Base-by-base conservation (phyloP, 2,113 vertebrate species). In the Labeo rohita region DNA sequence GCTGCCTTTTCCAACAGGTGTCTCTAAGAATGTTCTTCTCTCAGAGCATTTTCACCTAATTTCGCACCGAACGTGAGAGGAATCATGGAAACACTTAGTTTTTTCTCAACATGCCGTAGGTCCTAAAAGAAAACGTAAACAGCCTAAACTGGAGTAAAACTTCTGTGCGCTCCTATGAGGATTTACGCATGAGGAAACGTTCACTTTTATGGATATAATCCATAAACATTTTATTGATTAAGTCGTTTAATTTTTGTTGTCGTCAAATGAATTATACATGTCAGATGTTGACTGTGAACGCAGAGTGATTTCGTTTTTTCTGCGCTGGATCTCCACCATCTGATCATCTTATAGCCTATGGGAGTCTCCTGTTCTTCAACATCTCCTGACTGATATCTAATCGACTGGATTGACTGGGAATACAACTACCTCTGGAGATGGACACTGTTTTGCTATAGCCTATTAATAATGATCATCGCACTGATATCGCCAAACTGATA, bases 401-500 rank as follows among this genome's bases (percentile, higher is more conserved):
- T 16, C 61, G 56, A 47, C 3, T n/a, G 18, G 45, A 15, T 10
- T 49, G 21, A 28, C 45, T 47, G 13, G 78, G 78, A 47, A 28
- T 28, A 47, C 11, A 43, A n/a, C 36, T 36, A 49, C 13, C 61
- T 6, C 6, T 65, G 28, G 43, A 81, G 59, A 28, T 13, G 12
- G 23, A 65, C 43, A 34, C 79, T 18, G 79, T 82, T 82, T 70
- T 39, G 10, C 0, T n/a, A 34, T 82, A 28, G 28, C 28, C 28
- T 28, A 52, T 54, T 52, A 52, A 82, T 68, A 70, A 82, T 82
- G 80, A 70, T 1, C 9, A 39, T 70, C 45, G 49, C 28, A 4
- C 52, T 52, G 47, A 82, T 23, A 70, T 82, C 23, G 15, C 59
- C 59, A 66, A 21, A 82, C 23, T 82, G 80, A 82, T 36, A 82